Evolutionary conservation across 1,140 invertebrate genomes (phyloP), one percentile per base, ranked within the genome.

Genomic region (Drosophila tsacasi): DNA sequence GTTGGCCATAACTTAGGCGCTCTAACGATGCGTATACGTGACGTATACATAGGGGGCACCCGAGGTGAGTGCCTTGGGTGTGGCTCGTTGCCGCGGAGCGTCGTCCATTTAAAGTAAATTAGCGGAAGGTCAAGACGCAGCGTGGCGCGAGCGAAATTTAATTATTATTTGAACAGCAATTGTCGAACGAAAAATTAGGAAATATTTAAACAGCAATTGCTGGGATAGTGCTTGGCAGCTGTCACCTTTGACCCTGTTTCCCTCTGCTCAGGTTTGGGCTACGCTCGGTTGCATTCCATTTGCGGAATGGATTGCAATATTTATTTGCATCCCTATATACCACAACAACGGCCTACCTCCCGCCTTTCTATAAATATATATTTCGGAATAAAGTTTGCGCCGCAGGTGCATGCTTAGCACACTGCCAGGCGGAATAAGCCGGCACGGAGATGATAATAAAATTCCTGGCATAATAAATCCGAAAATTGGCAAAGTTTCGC

Each of bases 1-100:
- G 85, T 80, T 74, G 85, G 72, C 79, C 85, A 90, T 90, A 90
- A 90, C 85, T 90, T 89, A 90, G 78, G 50, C 66, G 35, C 67
- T 80, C 85, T 90, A 90, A 90, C 85, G 79, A 82, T 90, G 85
- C 85, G 85, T 90, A 90, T 80, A 89, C 85, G 85, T 89, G 85
- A 90, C 79, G 85, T 66, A 55, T 42, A 50, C 55, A 55, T 54
- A 32, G 55, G n/a, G 49, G 25, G 67, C 76, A 42, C n/a, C 39
- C 61, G 64, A 71, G 58, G 61, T 61, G 47, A 39, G 49, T 61
- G 35, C 30, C 23, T 42, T 49, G 67, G 83, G 83, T 63, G 80
- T 71, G 83, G 72, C 62, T 39, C 46, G 71, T 72, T 73, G 74
- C 81, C 60, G 68, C 65, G 40, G 65, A 63, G 13, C 60, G 30